Base-by-base conservation (phyloP, 2,797 vertebrate species). In the Enteromius trimaculatus region DNA sequence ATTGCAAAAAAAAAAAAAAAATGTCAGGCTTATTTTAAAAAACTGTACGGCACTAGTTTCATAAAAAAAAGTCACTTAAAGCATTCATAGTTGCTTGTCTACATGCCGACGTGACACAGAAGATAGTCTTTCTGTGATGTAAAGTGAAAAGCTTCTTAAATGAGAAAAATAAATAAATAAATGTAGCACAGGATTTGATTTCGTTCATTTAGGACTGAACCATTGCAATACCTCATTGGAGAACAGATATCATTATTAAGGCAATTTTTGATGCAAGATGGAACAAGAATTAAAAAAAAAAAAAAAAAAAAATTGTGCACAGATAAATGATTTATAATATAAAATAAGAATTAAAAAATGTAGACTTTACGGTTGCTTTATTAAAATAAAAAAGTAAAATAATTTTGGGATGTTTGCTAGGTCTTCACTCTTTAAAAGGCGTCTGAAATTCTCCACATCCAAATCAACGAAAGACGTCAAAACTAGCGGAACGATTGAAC, bases 391-490 rank as follows among this genome's bases (percentile, higher is more conserved):
- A 8, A 44, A 44, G n/a, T n/a, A n/a, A n/a, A n/a, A n/a, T n/a
- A n/a, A n/a, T 26, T 29, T 49, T 13, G 44, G 76, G 51, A 76
- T 4, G 64, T 62, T 47, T 79, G 58, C 51, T 39, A 75, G 21
- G 60, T 84, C 69, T 69, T 23, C 65, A 69, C 34, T 81, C 39
- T 80, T 74, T 34, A 55, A 64, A 42, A 75, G 29, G 62, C 60
- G 75, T 68, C 31, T 71, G 62, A 42, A 76, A 51, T 31, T 37
- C n/a, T 55, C 26, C 23, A 66, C 34, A 81, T n/a, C 19, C 17
- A 74, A 13, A 26, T 19, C 39, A 47, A 39, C n/a, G 10, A 44
- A 47, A 71, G 19, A 84, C 64, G 19, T n/a, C 29, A 39, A 31
- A 77, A 60, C 66, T 44, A 17, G 66, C 62, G n/a, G 1, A 76